A percentile compares a stretch with the other conserved stretches of the same genome.
Evolutionary conservation across 2,797 vertebrate genomes (phyloP).

Genomic region (Mus minutoides): DNA sequence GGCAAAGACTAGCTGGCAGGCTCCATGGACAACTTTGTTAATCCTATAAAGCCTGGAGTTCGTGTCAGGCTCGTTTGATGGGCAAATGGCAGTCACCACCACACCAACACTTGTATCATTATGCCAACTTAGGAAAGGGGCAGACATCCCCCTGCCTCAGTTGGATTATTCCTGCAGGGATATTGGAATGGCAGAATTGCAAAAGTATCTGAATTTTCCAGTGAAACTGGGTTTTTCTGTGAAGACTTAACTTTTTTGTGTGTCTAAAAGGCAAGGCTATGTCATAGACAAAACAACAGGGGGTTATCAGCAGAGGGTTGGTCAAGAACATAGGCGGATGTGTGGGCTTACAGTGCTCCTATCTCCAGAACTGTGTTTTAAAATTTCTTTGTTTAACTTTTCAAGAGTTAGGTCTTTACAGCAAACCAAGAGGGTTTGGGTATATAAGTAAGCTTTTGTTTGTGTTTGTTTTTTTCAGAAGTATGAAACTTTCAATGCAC

Average conservation of each 20-base stretch:
- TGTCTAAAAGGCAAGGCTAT: not conserved
- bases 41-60: not conserved
- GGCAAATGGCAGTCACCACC: not conserved
- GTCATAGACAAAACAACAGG: not conserved
- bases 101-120: not conserved
- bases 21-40: not conserved
- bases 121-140: not conserved
- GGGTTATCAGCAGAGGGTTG: not conserved
- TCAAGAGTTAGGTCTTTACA: not conserved
- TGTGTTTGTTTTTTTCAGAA: not conserved
- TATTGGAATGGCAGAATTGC: not conserved
- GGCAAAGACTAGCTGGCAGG: not conserved
- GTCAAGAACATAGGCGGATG: not conserved
- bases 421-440: not conserved
- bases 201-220: not conserved
- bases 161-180: not conserved
- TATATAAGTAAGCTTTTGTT: not conserved
- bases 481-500: not conserved
- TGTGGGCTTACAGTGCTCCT: not conserved
- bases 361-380: not conserved
- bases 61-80: not conserved
- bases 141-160: not conserved
- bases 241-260: slow-evolving; percentile 44
- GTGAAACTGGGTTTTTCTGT: slow-evolving; percentile 13
- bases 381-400: slow-evolving; percentile 27